These are phyloP conservation scores for Mythimna albipuncta DNA, from an alignment of 2,888 invertebrate genomes.

Conservation along the genomic window DNA sequence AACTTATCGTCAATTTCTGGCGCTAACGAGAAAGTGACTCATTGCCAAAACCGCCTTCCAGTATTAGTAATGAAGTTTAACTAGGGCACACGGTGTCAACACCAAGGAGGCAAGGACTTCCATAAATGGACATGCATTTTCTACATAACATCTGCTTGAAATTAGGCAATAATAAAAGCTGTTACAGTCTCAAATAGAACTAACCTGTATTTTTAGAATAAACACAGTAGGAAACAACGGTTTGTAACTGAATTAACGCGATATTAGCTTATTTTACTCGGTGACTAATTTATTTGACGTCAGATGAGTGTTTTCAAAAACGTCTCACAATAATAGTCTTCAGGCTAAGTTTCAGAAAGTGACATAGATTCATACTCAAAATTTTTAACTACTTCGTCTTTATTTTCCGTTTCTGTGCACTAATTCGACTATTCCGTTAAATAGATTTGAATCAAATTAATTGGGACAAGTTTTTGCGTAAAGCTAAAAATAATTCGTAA, in stretches of 20 bases:
- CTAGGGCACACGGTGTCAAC: slow-evolving; percentile 78
- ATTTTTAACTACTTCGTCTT: background rate
- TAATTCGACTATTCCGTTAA: background rate
- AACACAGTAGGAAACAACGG: slow-evolving; percentile 54
- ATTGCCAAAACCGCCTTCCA: slow-evolving; percentile 74
- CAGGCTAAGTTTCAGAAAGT: background rate
- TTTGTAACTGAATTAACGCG: slow-evolving; percentile 55
- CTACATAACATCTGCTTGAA: slow-evolving; percentile 71
- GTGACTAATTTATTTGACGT: slow-evolving; percentile 64
- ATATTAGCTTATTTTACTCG: slow-evolving; percentile 30
- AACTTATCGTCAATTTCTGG: slow-evolving; percentile 71
- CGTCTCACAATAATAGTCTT: background rate
- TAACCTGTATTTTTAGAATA: slow-evolving; percentile 63
- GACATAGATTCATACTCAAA: too few relatives aligned
- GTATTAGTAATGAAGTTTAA: slow-evolving; percentile 69
- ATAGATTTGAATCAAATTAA: background rate
- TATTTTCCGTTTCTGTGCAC: background rate
- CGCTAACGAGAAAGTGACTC: slow-evolving; percentile 79
- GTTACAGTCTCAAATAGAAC: slow-evolving; percentile 37
- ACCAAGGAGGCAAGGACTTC: slow-evolving; percentile 78
- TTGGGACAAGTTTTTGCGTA: background rate
- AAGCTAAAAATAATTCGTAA: too few relatives aligned
- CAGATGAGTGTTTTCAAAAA: slow-evolving; percentile 37
- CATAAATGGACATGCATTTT: slow-evolving; percentile 79
- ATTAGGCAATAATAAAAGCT: background rate